Evolutionary conservation across 2,888 invertebrate species (phyloP), one percentile per base, ranked within the genome.

Genomic region (Platycheirus rosarum): DNA sequence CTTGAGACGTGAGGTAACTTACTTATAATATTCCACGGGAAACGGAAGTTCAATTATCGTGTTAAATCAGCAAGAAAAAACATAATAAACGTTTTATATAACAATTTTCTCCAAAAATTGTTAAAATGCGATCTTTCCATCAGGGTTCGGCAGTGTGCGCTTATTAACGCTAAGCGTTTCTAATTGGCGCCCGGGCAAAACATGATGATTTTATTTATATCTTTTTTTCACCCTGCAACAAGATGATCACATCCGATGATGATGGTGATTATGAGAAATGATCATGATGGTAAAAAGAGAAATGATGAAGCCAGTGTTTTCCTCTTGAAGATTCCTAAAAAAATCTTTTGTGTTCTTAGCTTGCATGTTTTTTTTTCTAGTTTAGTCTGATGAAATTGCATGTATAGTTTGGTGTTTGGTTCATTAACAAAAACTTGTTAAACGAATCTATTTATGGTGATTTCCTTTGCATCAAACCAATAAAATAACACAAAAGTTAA

Each of bases 131-230:
- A 23, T 23, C 23, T 23, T 23, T 6, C 6, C 23, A 23, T 23
- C 6, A 13, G 35, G 69, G 69, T 55, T 48, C 53, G 69, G 69
- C 69, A 7, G 2, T 14, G 69, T 63, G 62, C 29, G 63, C 69
- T 76, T 76, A 63, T 69, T 69, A 53, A 49, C 1, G 62, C 20
- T 32, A 51, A 51, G 18, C 16, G 32, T 46, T 75, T 23, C 55
- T 37, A 73, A 55, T 40, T 35, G 11, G 37, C 51, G 13, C 13
- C 48, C 13, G 9, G 2, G 1, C 6, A 16, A 9, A 26, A 29
- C 3, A 49, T 49, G 9, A 11, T 49, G 49, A 49, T 49, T 13
- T 29, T 6, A 23, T 23, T 23, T n/a, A 23, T 23, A 6, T 23
- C 23, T 23, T 48, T 7, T 49, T 3, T 8, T 7, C 13, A 13